These are phyloP conservation scores for Vulpes ferrilata DNA, from an alignment of 2,113 vertebrate genomes.

Conservation along the genomic window DNA sequence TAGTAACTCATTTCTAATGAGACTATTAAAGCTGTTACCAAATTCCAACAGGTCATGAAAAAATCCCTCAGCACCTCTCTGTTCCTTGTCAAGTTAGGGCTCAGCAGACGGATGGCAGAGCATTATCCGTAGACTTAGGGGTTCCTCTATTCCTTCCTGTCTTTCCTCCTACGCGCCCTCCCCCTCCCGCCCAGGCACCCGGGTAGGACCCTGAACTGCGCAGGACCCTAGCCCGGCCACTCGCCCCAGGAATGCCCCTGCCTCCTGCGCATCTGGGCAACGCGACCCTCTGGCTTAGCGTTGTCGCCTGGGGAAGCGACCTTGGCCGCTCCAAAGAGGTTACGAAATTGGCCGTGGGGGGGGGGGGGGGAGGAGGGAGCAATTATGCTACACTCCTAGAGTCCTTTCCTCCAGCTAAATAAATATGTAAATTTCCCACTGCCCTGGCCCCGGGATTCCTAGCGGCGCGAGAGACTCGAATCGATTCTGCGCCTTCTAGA, in stretches of 20 bases:
- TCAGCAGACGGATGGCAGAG: neutral
- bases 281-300: neutral
- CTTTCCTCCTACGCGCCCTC: neutral
- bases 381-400: neutral
- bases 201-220: neutral
- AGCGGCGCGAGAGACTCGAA: neutral
- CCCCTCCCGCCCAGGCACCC: neutral
- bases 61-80: slow-evolving; percentile 53
- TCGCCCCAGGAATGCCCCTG: neutral
- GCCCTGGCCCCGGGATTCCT: neutral
- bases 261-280: neutral
- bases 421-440: slow-evolving; percentile 17
- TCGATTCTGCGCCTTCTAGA: neutral
- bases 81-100: slow-evolving; percentile 36
- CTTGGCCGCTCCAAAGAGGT: slow-evolving; percentile 21
- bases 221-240: neutral
- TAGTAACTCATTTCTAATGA: slow-evolving; percentile 79
- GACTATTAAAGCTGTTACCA: slow-evolving; percentile 69
- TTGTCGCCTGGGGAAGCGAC: neutral
- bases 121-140: neutral
- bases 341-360: neutral
- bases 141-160: neutral
- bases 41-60: slow-evolving; percentile 75
- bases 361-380: neutral
- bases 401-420: slow-evolving; percentile 27